Base-by-base conservation (phyloP, 1,140 invertebrate species). In the Chironomus tepperi region DNA sequence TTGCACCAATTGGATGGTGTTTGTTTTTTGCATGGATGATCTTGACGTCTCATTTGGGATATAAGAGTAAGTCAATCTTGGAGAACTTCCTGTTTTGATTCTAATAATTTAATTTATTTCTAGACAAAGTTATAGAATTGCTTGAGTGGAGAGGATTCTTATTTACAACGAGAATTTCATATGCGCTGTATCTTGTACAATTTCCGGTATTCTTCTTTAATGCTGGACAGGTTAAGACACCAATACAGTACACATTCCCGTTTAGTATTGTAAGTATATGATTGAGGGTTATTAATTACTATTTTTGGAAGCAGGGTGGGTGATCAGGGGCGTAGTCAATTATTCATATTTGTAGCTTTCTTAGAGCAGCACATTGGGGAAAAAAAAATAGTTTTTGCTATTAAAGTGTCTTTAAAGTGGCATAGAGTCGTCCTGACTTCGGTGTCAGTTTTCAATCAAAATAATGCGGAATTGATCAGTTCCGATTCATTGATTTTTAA, bases 1-100 rank as follows among this genome's bases (percentile, higher is more conserved):
- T 91, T 77, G 86, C 89, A 24, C 90, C 90, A 0, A 89, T 91
- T 70, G 84, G 86, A 8, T 91, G 89, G 89, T 90, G 89, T 77
- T 81, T 85, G 9, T 82, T 88, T 73, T 89, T 90, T 78, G 83
- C 84, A 18, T 91, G 90, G 90, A 83, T 89, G 7, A 86, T 88
- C 7, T 86, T 89, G 77, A 83, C 86, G 19, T 84, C 86, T 0
- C 87, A 90, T 74, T 87, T 87, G 70, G 87, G 86, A 76, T 87
- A 89, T 76, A 83, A 81, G 77, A 85, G 88, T 89, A 82, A 81
- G 76, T 12, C 0, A 75, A 73, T 1, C 10, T 42, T 43, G 3
- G 42, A 34, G 43, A 43, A 19, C 10, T 12, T 34, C 47, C 57
- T 0, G 2, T 42, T 12, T 15, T 9, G 42, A 74, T 42, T 74